Evolutionary conservation across 2,797 vertebrate species (phyloP), one percentile per base, ranked within the genome.

Genomic region (Tarsius wallacei): DNA sequence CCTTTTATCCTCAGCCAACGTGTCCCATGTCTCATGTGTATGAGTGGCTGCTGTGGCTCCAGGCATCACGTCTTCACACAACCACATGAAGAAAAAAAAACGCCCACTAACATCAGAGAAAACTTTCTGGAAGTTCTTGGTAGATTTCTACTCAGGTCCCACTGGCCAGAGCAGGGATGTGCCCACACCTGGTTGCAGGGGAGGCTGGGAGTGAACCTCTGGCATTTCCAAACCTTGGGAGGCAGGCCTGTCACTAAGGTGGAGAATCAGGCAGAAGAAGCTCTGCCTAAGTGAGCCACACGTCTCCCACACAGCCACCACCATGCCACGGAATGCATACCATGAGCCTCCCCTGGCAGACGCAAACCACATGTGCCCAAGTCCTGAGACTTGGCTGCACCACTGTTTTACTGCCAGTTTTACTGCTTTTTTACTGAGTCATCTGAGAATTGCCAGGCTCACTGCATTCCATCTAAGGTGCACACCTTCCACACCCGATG

Each of bases 1-100:
- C 36, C 70, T 80, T 78, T 90, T 83, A 76, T 63, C 63, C n/a
- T 61, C 26, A 57, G 49, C 42, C 77, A 42, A 1, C 9, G 7
- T 49, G 49, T 7, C 42, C 13, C 47, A 17, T 22, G 42, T 42
- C 33, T 84, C 64, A 11, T 36, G 42, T 94, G 76, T 71, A 13
- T 19, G 42, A 82, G 87, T 74, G 28, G 57, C 63, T 93, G 17
- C 85, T 94, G 12, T 53, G 36, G n/a, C 61, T 13, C 78, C 74
- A 64, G 70, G 63, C 33, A 24, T 90, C 66, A 13, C 16, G 2
- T 71, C 74, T 57, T 94, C 77, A 80, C 13, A 78, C 9, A 51
- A n/a, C 24, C 78, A 68, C 61, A 47, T 68, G 15, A 51, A 88
- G 87, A 97, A 24, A 49, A 26, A 90, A 81, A 42, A 87, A 84